These are phyloP conservation scores for Anolis apletophallus DNA, from an alignment of 2,797 vertebrate species.

Conservation along the genomic window DNA sequence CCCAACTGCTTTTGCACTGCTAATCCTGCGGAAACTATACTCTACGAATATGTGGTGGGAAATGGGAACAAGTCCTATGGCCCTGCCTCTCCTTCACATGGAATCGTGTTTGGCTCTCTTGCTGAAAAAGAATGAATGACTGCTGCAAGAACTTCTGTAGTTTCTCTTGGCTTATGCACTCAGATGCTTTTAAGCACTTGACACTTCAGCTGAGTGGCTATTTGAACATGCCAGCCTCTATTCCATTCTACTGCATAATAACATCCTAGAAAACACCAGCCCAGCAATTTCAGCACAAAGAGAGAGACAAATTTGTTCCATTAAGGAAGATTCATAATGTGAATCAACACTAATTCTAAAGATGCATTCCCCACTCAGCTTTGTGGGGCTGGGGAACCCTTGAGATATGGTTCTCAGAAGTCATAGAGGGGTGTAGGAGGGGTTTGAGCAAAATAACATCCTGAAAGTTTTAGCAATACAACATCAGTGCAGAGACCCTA, in stretches of 20 bases:
- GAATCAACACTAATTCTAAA: neutral
- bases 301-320: neutral
- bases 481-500: slow-evolving; percentile 73
- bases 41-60: neutral
- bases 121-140: neutral
- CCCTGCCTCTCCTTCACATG: no score
- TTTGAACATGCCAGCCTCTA: neutral
- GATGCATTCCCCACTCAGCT: neutral
- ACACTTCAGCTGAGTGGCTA: neutral
- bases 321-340: neutral
- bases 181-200: neutral
- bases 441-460: no score
- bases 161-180: neutral
- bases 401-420: neutral
- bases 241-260: neutral
- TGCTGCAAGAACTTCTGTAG: neutral
- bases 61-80: no score
- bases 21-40: neutral
- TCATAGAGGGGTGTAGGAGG: neutral
- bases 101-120: neutral
- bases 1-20: neutral
- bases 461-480: neutral
- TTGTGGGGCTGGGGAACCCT: neutral
- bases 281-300: neutral
- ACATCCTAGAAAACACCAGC: neutral